Evolutionary conservation across 1,140 invertebrate species (phyloP).

Genomic region (Cecropterus lyciades): DNA sequence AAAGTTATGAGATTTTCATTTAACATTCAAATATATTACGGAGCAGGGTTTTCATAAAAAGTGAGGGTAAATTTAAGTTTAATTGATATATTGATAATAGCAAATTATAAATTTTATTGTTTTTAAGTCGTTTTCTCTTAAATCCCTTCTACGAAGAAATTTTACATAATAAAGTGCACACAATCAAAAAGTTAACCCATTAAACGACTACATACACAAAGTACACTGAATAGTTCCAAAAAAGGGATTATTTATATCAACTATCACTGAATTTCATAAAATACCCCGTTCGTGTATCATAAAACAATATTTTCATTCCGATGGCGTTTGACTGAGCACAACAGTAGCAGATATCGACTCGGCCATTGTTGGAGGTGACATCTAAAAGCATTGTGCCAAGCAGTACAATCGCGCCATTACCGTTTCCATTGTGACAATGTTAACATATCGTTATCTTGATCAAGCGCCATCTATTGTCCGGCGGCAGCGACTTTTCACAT

Average conservation of each 20-base stretch:
- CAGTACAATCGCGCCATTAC: conserved; percentile 81
- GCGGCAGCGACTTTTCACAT: conserved; percentile 62
- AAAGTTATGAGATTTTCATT: too few relatives aligned
- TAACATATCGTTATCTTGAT: conserved; percentile 83
- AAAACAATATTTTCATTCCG: conserved; percentile 58
- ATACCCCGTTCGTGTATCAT: conserved; percentile 10
- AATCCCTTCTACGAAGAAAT: too few relatives aligned
- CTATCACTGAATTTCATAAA: conserved; percentile 36
- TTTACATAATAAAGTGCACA: too few relatives aligned
- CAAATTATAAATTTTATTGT: too few relatives aligned
- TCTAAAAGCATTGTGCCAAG: conserved; percentile 81
- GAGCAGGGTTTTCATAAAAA: too few relatives aligned
- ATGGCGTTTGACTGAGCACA: conserved; percentile 67
- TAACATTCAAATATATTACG: too few relatives aligned
- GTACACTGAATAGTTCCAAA: not conserved
- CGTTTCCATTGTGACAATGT: conserved; percentile 80
- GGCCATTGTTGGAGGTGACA: conserved; percentile 78
- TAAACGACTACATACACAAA: not conserved
- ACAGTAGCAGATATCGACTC: conserved; percentile 75
- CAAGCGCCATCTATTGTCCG: conserved; percentile 82
- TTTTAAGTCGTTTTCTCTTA: too few relatives aligned
- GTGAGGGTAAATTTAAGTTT: too few relatives aligned
- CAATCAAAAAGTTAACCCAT: not conserved
- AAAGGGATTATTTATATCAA: conserved; percentile 1
- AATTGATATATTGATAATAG: too few relatives aligned